Evolutionary conservation across 1,140 invertebrate species (phyloP), one percentile per base, ranked within the genome.

Genomic region (Calliphora vicina): DNA sequence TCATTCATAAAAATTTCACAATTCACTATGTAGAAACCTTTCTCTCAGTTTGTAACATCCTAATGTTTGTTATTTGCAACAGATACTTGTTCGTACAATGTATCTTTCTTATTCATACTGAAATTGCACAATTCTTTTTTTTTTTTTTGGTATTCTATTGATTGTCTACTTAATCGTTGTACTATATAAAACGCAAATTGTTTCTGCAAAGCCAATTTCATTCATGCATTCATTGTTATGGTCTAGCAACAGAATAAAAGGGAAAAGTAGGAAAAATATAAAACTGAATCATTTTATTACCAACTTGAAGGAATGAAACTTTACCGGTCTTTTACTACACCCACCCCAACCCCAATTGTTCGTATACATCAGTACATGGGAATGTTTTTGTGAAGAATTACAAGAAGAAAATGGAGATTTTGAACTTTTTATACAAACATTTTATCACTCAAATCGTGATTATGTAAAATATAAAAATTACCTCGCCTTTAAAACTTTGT

Each of bases 1-100:
- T 81, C 80, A 81, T 81, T 81, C 80, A 81, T 81, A 81, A 81
- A 81, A 81, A 43, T 27, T 42, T 67, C 61, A 67, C 61, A 57
- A 57, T 35, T 8, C 35, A 8, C 35, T 5, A 35, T 8, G 35
- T 35, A 5, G 1, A 5, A 5, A 1, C 35, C 35, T 10, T 35
- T 5, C 35, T 35, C 35, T 35, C 10, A 8, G 5, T 10, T 35
- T 29, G 8, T 29, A 29, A 29, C 29, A 45, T 45, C 43, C 15
- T 45, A 12, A 50, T 15, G 17, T 17, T 17, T 50, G 15, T 50
- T 50, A 50, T 50, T 35, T 35, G 35, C 35, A 35, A 35, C 35
- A 35, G 17, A 50, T 50, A 50, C 17, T 9, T 50, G 45, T 17
- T 12, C 1, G 17, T 50, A 50, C 4, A 50, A 17, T 1, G 12